A percentile compares a stretch with the other conserved stretches of the same genome.
Evolutionary conservation across 2,888 invertebrate species (phyloP).

Genomic region (Drosophila mercatorum): DNA sequence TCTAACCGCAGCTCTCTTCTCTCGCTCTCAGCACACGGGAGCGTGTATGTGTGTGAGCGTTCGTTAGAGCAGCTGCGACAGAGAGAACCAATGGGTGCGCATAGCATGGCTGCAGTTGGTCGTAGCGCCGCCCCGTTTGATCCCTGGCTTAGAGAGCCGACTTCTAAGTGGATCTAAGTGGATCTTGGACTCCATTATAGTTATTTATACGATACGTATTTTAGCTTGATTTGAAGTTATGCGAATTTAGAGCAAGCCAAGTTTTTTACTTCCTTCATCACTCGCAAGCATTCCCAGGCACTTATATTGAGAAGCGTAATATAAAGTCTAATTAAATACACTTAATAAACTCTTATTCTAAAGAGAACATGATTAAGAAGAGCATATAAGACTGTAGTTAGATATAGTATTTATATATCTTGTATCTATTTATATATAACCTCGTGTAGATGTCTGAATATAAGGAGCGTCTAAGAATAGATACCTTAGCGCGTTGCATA

Average conservation of each 20-base stretch:
- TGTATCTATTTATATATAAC: not conserved
- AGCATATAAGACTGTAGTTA: not conserved
- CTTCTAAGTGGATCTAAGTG: constrained; percentile 49
- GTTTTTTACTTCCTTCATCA: constrained; percentile 6
- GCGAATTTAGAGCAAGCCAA: constrained; percentile 36
- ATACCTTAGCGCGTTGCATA: constrained; percentile 1
- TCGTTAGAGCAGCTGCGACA: constrained; percentile 49
- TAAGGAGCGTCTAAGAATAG: not conserved
- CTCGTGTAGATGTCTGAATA: too few relatives aligned
- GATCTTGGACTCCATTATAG: constrained; percentile 51
- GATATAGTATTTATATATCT: not conserved
- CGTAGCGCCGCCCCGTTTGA: constrained; percentile 64
- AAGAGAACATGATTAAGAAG: too few relatives aligned
- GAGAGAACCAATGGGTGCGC: constrained; percentile 58
- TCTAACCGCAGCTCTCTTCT: constrained; percentile 5
- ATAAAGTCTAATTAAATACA: not conserved
- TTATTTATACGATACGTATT: constrained; percentile 59
- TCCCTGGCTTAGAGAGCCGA: constrained; percentile 18
- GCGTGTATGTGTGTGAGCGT: constrained; percentile 14
- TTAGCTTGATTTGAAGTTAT: constrained; percentile 73
- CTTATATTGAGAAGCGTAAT: constrained; percentile 2
- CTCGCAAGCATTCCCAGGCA: constrained; percentile 33
- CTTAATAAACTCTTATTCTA: not conserved
- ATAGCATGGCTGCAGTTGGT: constrained; percentile 78
- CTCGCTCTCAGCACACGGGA: not conserved